Evolutionary conservation across 2,797 vertebrate genomes (phyloP).

Genomic region (Cottoperca gobio): DNA sequence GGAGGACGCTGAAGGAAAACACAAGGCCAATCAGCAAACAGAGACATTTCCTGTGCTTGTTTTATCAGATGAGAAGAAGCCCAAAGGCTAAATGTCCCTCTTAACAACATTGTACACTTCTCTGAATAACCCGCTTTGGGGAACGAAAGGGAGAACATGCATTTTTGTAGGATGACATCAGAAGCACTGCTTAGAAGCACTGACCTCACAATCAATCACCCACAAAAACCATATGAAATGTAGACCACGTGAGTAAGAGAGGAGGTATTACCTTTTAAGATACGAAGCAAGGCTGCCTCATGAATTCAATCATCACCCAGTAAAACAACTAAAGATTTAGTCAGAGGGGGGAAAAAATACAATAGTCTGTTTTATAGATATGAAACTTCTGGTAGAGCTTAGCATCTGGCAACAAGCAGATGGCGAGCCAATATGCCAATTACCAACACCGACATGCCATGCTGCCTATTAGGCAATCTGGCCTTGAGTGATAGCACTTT

Average conservation of each 20-base stretch:
- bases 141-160: constrained; percentile 68
- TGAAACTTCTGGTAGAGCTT: constrained; percentile 62
- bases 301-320: constrained; percentile 68
- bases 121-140: constrained; percentile 57
- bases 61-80: constrained; percentile 85
- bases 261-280: constrained; percentile 74
- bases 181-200: constrained; percentile 63
- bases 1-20: constrained; percentile 73
- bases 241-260: constrained; percentile 43
- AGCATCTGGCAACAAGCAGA: constrained; percentile 76
- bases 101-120: constrained; percentile 60
- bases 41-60: constrained; percentile 86
- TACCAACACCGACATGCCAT: constrained; percentile 65
- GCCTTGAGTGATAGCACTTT: constrained; percentile 73
- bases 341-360: constrained; percentile 36
- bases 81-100: constrained; percentile 69
- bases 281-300: constrained; percentile 52
- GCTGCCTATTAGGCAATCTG: constrained; percentile 72
- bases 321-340: constrained; percentile 48
- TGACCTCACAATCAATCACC: constrained; percentile 82
- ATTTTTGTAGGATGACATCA: constrained; percentile 80
- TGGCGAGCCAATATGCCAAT: constrained; percentile 71
- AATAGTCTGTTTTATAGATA: constrained; percentile 52
- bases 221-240: constrained; percentile 52
- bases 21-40: constrained; percentile 79